phyloP scores from a whole-genome alignment of 53 echinoderm and acorn worm species.

The Glandiceps talaboti region DNA sequence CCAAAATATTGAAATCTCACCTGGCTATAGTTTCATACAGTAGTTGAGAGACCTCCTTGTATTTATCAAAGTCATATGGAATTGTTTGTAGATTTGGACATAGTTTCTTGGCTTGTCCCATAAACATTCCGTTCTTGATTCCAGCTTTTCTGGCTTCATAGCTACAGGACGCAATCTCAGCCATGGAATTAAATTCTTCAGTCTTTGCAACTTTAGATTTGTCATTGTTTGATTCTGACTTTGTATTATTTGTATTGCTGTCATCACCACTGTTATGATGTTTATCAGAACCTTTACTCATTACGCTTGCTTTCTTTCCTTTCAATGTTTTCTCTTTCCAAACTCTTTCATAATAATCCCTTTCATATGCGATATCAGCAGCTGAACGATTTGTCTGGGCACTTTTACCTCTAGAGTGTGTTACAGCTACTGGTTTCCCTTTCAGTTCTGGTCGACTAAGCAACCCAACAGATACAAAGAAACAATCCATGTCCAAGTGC shows the following conservation, averaged over 20 bases:
- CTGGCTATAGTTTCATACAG: constrained; percentile 87
- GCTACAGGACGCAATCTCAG: constrained; percentile 91
- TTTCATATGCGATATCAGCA: constrained; percentile 28
- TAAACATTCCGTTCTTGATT: constrained; percentile 89
- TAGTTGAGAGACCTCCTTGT: constrained; percentile 58
- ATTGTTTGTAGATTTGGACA: constrained; percentile 84
- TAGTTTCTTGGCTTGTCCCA: constrained; percentile 71
- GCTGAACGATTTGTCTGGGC: constrained; percentile 28
- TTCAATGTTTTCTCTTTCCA: constrained; percentile 3
- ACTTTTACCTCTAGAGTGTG: constrained; percentile 70
- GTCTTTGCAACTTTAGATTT: not conserved
- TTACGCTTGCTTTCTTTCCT: not conserved
- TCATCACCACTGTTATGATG: not conserved
- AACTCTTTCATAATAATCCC: constrained; percentile 52
- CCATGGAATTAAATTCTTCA: constrained; percentile 77
- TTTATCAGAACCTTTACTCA: not conserved
- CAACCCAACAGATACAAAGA: constrained; percentile 90
- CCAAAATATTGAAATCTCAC: too few species aligned
- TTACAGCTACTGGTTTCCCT: constrained; percentile 92
- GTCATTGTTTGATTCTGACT: not conserved
- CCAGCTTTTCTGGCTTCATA: constrained; percentile 79
- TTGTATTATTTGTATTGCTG: not conserved
- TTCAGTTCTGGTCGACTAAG: constrained; percentile 54
- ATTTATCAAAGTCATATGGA: constrained; percentile 91
- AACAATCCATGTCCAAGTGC: constrained; percentile 98